Percentiles rank a stretch among this genome's conserved stretches.
phyloP scores from a whole-genome alignment of 1,140 invertebrate species.

The Vanessa tameamea region DNA sequence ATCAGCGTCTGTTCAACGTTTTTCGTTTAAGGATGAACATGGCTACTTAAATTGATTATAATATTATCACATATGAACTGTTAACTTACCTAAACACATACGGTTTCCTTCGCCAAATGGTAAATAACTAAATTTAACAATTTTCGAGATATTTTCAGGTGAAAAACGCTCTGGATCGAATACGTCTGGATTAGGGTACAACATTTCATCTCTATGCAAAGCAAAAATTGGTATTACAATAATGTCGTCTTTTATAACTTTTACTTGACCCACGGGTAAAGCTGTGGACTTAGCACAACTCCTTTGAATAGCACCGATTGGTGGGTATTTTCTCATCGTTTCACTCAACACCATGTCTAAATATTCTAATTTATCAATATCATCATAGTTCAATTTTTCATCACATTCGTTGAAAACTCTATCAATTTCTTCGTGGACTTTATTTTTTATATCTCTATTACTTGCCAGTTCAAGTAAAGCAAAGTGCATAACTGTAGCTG shows the following conservation, averaged over 20 bases:
- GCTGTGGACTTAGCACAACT: conserved; percentile 67
- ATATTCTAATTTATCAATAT: conserved; percentile 68
- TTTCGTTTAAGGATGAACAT: background rate
- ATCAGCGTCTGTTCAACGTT: too few species aligned
- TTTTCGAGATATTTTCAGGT: conserved; percentile 64
- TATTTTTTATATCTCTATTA: conserved; percentile 69
- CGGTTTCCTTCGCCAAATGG: conserved; percentile 87
- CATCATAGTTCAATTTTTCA: conserved; percentile 68
- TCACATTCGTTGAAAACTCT: conserved; percentile 49
- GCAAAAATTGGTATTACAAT: conserved; percentile 81
- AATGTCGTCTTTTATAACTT: conserved; percentile 73
- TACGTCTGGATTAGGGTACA: conserved; percentile 82
- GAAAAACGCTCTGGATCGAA: conserved; percentile 84
- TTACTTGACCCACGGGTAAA: conserved; percentile 63
- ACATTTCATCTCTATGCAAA: conserved; percentile 82
- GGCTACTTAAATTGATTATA: background rate
- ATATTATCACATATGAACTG: background rate
- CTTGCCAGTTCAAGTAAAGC: conserved; percentile 62
- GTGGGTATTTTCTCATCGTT: conserved; percentile 77
- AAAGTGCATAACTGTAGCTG: conserved; percentile 64
- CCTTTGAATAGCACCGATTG: conserved; percentile 69
- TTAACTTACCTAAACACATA: conserved; percentile 81
- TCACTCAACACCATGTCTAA: conserved; percentile 76
- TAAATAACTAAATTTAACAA: conserved; percentile 81
- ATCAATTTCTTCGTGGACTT: conserved; percentile 72